These are phyloP conservation scores for Glyphotaelius pellucidus DNA, from an alignment of 2,888 invertebrate genomes.

Conservation along the genomic window DNA sequence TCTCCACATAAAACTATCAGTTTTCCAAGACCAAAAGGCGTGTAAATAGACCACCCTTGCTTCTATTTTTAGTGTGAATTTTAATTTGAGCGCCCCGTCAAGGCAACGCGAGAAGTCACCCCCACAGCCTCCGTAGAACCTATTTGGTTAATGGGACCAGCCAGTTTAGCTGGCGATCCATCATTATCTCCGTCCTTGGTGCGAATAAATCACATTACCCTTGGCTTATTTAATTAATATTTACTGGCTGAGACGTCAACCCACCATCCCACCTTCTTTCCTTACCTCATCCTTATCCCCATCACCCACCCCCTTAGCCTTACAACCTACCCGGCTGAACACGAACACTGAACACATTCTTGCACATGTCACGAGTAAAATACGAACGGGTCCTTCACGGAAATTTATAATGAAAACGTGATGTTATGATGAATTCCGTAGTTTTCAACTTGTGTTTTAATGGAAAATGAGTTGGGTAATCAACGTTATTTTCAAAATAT, in stretches of 20 bases:
- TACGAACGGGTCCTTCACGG: neutral
- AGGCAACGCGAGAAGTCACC: neutral
- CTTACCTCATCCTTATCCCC: neutral
- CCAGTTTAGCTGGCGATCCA: neutral
- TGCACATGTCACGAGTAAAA: neutral
- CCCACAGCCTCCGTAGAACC: neutral
- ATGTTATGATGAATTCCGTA: neutral
- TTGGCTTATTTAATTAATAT: constrained; percentile 2
- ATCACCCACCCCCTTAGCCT: neutral
- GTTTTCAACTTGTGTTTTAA: neutral
- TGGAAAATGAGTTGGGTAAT: neutral
- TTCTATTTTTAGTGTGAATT: neutral
- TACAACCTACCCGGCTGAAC: neutral
- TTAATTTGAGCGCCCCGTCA: neutral
- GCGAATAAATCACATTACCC: neutral
- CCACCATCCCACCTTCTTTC: neutral
- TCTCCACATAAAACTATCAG: neutral
- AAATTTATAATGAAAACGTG: constrained; percentile 2
- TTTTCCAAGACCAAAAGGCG: neutral
- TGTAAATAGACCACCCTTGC: neutral
- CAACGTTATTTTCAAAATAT: neutral
- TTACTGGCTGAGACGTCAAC: neutral
- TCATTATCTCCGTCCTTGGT: constrained; percentile 2
- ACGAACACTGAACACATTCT: neutral
- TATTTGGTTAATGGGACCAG: neutral